Base-by-base conservation (phyloP, 2,888 invertebrate genomes). In the Pycnomerus fuliginosus region DNA sequence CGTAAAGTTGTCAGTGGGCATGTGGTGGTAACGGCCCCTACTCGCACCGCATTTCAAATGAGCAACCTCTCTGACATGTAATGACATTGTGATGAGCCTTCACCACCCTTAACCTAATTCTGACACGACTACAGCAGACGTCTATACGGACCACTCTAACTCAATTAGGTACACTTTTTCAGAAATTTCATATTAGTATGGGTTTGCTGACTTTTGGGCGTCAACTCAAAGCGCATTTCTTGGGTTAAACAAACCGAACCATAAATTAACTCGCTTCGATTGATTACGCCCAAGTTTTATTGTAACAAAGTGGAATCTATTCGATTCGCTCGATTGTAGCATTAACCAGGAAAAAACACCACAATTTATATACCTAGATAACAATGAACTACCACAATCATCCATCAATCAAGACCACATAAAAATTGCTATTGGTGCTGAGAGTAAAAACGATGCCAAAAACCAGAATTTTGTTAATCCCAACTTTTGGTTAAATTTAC, bases 1-100 rank as follows among this genome's bases (percentile, higher is more conserved):
- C 70, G 71, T 70, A 73, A 73, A 72, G 68, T 73, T 72, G 71
- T 70, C 70, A 67, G 67, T 67, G 67, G 70, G 69, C 72, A 71
- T 70, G 67, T 71, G 71, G 69, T 68, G 68, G 69, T 71, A 71
- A 72, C 70, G 69, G 69, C 67, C 63, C 65, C 61, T 65, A 65
- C 68, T 60, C 66, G 68, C 61, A 58, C 58, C 62, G 69, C 68
- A 71, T 71, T 67, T 65, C 64, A 66, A 69, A 70, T 69, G 65
- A 68, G 67, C 62, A 62, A 62, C 58, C 60, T 61, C 55, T 62
- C 65, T 61, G 64, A 64, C 60, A 58, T 61, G 56, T 70, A 71
- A 71, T 70, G 69, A 69, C 70, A 68, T 65, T 69, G 66, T 69
- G 67, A 71, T 70, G 67, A 69, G 68, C 50, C 55, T 45, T 41